Percentiles rank a stretch among this genome's conserved stretches.
phyloP scores from a whole-genome alignment of 2,888 invertebrate species.

The Encarsia formosa region DNA sequence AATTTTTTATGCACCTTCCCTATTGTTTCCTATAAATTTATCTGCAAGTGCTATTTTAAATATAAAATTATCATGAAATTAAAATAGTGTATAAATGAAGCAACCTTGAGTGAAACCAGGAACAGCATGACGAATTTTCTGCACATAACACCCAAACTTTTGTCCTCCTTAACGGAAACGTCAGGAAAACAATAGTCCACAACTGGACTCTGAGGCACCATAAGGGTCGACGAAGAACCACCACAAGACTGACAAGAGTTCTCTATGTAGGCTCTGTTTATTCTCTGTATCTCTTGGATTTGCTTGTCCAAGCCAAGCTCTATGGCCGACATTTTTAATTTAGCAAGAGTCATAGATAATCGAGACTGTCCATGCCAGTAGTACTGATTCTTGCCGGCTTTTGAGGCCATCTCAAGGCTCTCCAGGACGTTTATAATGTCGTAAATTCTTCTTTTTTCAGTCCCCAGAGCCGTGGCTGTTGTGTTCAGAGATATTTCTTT shows the following conservation, averaged over 20 bases:
- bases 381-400: conserved; percentile 65
- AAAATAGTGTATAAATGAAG: too few species aligned
- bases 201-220: conserved; percentile 30
- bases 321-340: conserved; percentile 60
- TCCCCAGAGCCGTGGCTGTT: conserved; percentile 61
- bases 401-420: conserved; percentile 67
- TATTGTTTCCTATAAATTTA: too few species aligned
- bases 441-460: conserved; percentile 68
- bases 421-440: conserved; percentile 72
- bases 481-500: conserved; percentile 62
- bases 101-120: conserved; percentile 63
- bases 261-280: conserved; percentile 34
- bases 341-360: conserved; percentile 58
- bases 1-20: too few species aligned
- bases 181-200: conserved; percentile 28
- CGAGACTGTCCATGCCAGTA: conserved; percentile 65
- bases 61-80: too few species aligned
- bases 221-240: conserved; percentile 18
- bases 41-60: too few species aligned
- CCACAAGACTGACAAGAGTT: conserved; percentile 29
- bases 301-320: conserved; percentile 56
- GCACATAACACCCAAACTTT: conserved; percentile 65
- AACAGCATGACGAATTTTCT: conserved; percentile 70
- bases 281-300: conserved; percentile 46
- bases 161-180: conserved; percentile 58